phyloP scores from a whole-genome alignment of 2,888 invertebrate species.

The Catocala sponsa region DNA sequence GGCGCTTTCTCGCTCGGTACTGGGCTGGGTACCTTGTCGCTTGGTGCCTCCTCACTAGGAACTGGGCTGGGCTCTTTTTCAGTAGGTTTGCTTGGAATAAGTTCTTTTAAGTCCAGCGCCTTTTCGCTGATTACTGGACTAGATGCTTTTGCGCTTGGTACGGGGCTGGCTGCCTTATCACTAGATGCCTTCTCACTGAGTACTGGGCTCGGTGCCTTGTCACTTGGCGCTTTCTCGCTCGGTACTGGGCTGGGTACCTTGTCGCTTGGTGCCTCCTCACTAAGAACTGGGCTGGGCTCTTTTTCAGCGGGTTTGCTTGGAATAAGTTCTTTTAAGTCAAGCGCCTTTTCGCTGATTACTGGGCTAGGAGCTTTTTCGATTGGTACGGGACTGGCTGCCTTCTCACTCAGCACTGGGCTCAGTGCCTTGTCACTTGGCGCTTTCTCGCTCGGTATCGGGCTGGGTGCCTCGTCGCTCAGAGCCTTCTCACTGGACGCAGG shows the following conservation, averaged over 20 bases:
- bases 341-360: conserved; percentile 4
- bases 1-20: neutral
- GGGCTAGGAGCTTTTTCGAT: neutral
- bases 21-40: conserved; percentile 1
- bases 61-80: conserved; percentile 1
- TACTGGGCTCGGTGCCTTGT: conserved; percentile 8
- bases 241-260: conserved; percentile 18
- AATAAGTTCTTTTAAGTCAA: neutral
- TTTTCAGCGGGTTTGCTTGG: conserved; percentile 1
- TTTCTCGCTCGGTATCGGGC: neutral
- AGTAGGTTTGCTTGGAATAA: neutral
- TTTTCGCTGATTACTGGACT: conserved; percentile 1
- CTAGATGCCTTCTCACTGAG: conserved; percentile 7
- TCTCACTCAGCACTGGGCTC: conserved; percentile 11
- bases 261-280: conserved; percentile 5
- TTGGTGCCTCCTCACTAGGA: conserved; percentile 5
- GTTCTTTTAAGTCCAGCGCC: neutral
- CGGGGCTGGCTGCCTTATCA: neutral
- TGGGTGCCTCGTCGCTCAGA: conserved; percentile 5
- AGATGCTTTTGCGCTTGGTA: conserved; percentile 3
- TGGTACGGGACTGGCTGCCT: conserved; percentile 2
- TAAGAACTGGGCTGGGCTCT: neutral
- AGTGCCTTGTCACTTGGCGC: conserved; percentile 4
- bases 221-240: conserved; percentile 10
- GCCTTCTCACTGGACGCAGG: conserved; percentile 1